Conservation (phyloP, 2,888 invertebrate genomes). For the Diploptera punctata region DNA sequence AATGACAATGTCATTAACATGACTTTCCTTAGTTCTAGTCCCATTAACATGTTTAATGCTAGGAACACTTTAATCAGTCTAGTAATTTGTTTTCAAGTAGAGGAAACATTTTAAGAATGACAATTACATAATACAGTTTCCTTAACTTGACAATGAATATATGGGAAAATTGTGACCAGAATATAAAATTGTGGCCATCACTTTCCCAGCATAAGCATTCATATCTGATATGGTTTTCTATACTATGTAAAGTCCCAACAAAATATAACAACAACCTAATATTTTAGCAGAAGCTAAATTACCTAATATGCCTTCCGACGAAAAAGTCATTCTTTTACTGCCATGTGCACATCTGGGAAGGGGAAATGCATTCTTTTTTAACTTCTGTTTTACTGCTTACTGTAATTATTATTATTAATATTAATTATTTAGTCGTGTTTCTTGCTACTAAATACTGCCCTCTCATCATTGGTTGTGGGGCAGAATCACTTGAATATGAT, state of each 20-base stretch:
- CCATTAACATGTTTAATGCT: too few species aligned
- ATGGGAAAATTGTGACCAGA: too few species aligned
- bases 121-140: too few species aligned
- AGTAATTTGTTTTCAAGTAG: too few species aligned
- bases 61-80: too few species aligned
- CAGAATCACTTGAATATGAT: slow-evolving; percentile 55
- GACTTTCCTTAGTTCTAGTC: too few species aligned
- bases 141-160: too few species aligned
- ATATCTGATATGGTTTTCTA: too few species aligned
- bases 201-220: too few species aligned
- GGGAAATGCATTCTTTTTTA: neutral
- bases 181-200: too few species aligned
- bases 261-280: neutral
- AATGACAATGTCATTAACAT: too few species aligned
- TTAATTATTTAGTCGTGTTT: slow-evolving; percentile 31
- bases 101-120: too few species aligned
- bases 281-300: neutral
- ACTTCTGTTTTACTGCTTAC: slow-evolving; percentile 25
- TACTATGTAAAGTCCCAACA: slow-evolving; percentile 1
- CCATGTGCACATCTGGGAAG: slow-evolving; percentile 23
- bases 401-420: slow-evolving; percentile 25
- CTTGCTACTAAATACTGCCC: slow-evolving; percentile 30
- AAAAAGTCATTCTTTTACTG: slow-evolving; percentile 28
- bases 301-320: slow-evolving; percentile 29
- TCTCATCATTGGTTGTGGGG: slow-evolving; percentile 51